Conservation (phyloP, 2,113 vertebrate species). For the Mormoops blainvillei region DNA sequence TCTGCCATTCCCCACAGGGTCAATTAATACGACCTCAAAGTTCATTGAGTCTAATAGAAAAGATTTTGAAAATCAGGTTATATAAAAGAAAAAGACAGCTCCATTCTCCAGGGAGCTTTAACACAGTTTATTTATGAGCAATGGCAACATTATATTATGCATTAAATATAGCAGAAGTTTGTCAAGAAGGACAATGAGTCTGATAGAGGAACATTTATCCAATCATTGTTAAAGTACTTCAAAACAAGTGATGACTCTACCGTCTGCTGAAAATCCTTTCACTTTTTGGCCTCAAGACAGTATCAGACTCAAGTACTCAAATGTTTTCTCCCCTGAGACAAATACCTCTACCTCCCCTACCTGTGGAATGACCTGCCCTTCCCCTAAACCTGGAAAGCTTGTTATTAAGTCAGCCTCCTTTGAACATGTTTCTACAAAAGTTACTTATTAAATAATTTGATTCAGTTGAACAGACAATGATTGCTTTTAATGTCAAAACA, state of each 20-base stretch:
- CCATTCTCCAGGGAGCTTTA: background rate
- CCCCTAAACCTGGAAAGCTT: background rate
- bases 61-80: background rate
- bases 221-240: background rate
- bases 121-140: background rate
- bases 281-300: background rate
- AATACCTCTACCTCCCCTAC: background rate
- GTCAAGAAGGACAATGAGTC: background rate
- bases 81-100: background rate
- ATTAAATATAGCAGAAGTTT: background rate
- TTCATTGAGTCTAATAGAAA: background rate
- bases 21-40: background rate
- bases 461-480: background rate
- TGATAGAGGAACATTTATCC: background rate
- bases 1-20: background rate
- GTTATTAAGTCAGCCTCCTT: background rate
- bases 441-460: background rate
- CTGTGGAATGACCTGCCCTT: background rate
- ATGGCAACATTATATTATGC: background rate
- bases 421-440: background rate
- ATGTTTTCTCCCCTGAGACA: background rate
- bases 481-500: background rate
- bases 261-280: background rate
- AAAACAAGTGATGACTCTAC: background rate
- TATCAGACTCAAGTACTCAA: background rate